These are phyloP conservation scores for Chloroceryle amazona DNA, from an alignment of 2,797 vertebrate species.

Conservation along the genomic window DNA sequence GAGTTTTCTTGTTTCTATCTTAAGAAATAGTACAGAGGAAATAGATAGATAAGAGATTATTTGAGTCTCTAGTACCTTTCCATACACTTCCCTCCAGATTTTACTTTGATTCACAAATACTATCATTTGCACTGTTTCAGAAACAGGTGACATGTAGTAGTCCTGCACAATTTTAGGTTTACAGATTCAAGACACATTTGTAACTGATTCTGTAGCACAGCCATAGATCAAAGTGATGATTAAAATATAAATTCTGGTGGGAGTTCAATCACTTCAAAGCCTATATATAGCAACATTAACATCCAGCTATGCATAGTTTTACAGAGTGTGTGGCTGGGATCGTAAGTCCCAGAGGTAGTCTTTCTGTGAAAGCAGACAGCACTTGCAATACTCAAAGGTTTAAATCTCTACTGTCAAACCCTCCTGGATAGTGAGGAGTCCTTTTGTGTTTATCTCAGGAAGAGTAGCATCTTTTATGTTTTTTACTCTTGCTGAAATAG, in stretches of 20 bases:
- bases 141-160: conserved; percentile 2
- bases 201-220: conserved; percentile 63
- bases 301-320: conserved; percentile 61
- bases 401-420: conserved; percentile 16
- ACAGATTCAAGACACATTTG: conserved; percentile 59
- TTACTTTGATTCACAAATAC: conserved; percentile 40
- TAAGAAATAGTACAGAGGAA: background rate
- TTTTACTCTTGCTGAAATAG: background rate
- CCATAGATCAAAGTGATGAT: conserved; percentile 73
- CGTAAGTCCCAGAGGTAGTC: conserved; percentile 24
- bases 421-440: background rate
- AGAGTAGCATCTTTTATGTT: background rate
- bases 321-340: conserved; percentile 16
- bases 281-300: conserved; percentile 59
- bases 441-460: conserved; percentile 8
- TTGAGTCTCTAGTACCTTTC: background rate
- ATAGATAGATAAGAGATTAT: background rate
- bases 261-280: conserved; percentile 75
- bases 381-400: conserved; percentile 33
- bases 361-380: conserved; percentile 54
- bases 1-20: background rate
- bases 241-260: conserved; percentile 71
- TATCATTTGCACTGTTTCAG: conserved; percentile 30
- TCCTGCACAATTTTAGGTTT: conserved; percentile 62
- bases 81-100: background rate